Base-by-base conservation (phyloP, 2,888 invertebrate genomes). In the Petrolisthes cinctipes region DNA sequence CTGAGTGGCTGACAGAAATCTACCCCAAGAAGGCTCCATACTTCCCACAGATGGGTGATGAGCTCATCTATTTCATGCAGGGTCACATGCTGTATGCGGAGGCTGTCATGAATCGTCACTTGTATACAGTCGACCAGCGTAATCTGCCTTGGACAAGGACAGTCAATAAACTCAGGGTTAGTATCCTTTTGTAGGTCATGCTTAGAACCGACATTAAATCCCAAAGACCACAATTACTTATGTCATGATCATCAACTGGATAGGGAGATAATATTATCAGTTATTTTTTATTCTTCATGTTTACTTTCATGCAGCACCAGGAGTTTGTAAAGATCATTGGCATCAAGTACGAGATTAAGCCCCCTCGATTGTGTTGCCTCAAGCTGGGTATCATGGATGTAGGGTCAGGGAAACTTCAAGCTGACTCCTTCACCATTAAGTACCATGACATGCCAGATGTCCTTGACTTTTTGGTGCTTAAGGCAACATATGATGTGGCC, bases 371-470 rank as follows among this genome's bases (percentile, higher is more conserved):
- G 56, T 98, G 97, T 92, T 96, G 96, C 92, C 94, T 99, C 83
- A 96, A 97, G 92, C 93, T 99, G 91, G 96, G 96, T 0, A 94
- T 96, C 84, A 94, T 95, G 92, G 96, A 96, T 92, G 66, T 83
- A 6, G 85, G 87, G 17, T 94, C 95, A 51, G 95, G 96, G n/a
- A 94, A 94, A 90, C 93, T 95, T 91, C 95, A 95, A 9, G 95
- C 88, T 0, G 92, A 92, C 51, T 94, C 94, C 85, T 96, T 97
- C 92, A 95, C 95, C 81, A 95, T 98, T 73, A 97, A 96, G 93
- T 99, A 98, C 93, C 99, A 99, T 94, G 99, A 99, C 93, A 97
- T 99, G 96, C 96, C 97, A 0, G 98, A 98, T 93, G 98, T 99
- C 0, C 95, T 98, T 90, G 99, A 99, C 94, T 99, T 99, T 93